These are phyloP conservation scores for Diglossa cyanea DNA, from an alignment of 2,797 vertebrate genomes.

Conservation along the genomic window DNA sequence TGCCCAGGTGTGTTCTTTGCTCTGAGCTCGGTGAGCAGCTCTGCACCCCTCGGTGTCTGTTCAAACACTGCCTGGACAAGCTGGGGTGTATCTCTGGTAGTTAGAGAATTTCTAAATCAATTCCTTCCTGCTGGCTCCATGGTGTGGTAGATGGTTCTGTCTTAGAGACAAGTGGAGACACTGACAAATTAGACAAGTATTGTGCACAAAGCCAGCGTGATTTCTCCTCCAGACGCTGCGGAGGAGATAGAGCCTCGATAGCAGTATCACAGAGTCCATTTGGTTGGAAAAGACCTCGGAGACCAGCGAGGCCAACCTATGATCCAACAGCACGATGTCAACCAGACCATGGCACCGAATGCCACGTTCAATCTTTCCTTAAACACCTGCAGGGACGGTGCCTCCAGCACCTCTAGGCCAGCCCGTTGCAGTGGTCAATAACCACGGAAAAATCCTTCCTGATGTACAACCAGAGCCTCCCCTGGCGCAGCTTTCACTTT, in stretches of 20 bases:
- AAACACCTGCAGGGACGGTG: background rate
- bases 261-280: background rate
- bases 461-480: background rate
- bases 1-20: background rate
- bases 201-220: rapidly evolving
- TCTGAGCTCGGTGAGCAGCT: background rate
- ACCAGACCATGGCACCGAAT: background rate
- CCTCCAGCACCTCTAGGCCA: too few species aligned
- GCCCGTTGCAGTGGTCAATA: rapidly evolving
- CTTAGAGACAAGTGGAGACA: background rate
- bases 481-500: background rate
- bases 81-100: too few species aligned
- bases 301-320: background rate
- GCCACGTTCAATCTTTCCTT: background rate
- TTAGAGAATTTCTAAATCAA: background rate
- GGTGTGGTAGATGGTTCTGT: background rate
- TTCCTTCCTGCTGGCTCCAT: background rate
- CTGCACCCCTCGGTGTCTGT: rapidly evolving
- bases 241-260: background rate
- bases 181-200: too few species aligned
- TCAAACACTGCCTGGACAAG: rapidly evolving
- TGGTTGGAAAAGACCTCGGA: background rate
- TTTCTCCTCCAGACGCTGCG: background rate
- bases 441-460: background rate
- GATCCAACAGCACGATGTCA: background rate